Base-by-base conservation (phyloP, 2,113 vertebrate species). In the Aptenodytes patagonicus region DNA sequence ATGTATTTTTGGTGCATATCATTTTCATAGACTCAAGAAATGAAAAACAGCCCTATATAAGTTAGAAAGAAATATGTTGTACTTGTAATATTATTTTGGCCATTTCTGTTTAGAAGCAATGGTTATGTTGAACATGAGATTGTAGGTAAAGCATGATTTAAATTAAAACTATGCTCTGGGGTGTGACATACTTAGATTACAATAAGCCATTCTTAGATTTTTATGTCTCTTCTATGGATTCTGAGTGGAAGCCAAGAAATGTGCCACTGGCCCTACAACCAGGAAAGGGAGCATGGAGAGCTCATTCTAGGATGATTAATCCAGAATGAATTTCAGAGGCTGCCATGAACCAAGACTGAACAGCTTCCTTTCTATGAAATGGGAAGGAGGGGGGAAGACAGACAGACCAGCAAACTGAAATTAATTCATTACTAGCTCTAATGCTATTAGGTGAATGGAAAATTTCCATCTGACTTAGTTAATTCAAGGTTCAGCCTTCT, bases 231-330 rank as follows among this genome's bases (percentile, higher is more conserved):
- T 61, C 1, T 46, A 47, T 28, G 13, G 11, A 7, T 55, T 70
- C 25, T 70, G n/a, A 73, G 32, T 52, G 44, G 54, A 78, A 70
- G 24, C 10, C 47, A 76, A 76, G 34, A 71, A 83, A 68, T 58
- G 3, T 29, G 8, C 34, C 17, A 17, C 26, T 80, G 34, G 2
- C 29, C 3, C 0, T 28, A 61, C 11, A 68, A 25, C 5, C 10
- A 61, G 62, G 31, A 80, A 92, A 72, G 31, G 10, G 21, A 81
- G 26, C 6, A 15, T 26, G 4, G 17, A 76, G 32, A 54, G 4
- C 12, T 83, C 13, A 44, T 76, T 42, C 38, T n/a, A 49, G 31
- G 26, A 29, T 54, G 20, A 54, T 58, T 38, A 83, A 52, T 29
- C 25, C 15, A n/a, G 16, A 71, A 83, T n/a, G 4, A 49, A 26